phyloP scores from a whole-genome alignment of 2,888 invertebrate genomes.

The Chouioia cunea region DNA sequence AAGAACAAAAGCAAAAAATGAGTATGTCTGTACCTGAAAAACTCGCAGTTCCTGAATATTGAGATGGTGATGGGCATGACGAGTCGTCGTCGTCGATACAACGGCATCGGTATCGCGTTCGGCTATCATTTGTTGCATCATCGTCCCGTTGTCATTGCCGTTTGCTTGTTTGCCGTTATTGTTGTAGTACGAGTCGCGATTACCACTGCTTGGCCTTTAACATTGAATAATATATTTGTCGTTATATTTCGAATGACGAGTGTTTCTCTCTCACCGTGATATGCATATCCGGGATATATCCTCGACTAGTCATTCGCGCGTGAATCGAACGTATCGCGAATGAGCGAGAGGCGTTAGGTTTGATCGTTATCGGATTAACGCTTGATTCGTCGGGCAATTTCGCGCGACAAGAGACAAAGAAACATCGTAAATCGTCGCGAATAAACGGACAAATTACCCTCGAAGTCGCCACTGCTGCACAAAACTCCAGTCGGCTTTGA shows the following conservation, averaged over 20 bases:
- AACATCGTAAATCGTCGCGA: not conserved
- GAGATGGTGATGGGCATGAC: constrained; percentile 69
- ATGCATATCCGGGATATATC: too few relatives aligned
- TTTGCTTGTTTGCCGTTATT: constrained; percentile 54
- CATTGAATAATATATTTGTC: too few relatives aligned
- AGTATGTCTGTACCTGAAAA: constrained; percentile 69
- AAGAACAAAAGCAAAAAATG: constrained; percentile 35
- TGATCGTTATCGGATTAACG: too few relatives aligned
- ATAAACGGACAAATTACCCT: constrained; percentile 69
- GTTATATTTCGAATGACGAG: too few relatives aligned
- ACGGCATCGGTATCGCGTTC: constrained; percentile 72
- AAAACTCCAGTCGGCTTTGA: constrained; percentile 80
- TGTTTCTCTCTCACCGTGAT: too few relatives aligned
- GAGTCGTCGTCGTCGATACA: constrained; percentile 61
- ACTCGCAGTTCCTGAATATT: constrained; percentile 74
- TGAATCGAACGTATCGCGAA: too few relatives aligned
- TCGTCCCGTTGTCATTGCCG: constrained; percentile 42
- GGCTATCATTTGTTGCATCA: constrained; percentile 70
- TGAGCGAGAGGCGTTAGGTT: too few relatives aligned
- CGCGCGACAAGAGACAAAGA: not conserved
- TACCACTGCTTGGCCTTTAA: constrained; percentile 64
- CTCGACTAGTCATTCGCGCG: too few relatives aligned
- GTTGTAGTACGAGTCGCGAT: constrained; percentile 64
- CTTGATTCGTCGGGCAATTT: too few relatives aligned
- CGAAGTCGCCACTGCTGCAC: constrained; percentile 79